Base-by-base conservation (phyloP, 2,797 vertebrate species). In the Argyrosomus regius region DNA sequence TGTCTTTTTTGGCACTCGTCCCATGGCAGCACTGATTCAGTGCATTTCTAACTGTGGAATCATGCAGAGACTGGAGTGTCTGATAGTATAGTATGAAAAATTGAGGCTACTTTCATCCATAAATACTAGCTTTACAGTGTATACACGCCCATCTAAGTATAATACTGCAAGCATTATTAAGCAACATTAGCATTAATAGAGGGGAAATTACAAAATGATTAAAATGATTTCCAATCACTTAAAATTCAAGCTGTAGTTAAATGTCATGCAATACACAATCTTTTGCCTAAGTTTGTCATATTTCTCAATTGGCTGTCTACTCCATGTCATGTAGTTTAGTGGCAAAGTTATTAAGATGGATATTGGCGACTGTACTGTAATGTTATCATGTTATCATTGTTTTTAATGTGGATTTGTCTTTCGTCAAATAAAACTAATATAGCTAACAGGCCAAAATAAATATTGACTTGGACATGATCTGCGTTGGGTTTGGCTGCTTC, bases 1-100 rank as follows among this genome's bases (percentile, higher is more conserved):
- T 77, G 74, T 82, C 65, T 86, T 70, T 77, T 77, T 64, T 87
- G 85, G 83, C 60, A 35, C 14, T 13, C 52, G 46, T 58, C 75
- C 72, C 62, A 49, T 61, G 68, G 67, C 22, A 13, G 68, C 11
- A 45, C 61, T 89, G 80, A 91, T 74, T 90, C 86, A 85, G 43
- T 65, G 31, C 60, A 77, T 73, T 83, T 72, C 60, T 84, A 49
- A 63, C 49, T 20, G 48, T 16, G 79, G 43, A 81, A 73, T 72
- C 75, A 78, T 26, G 14, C 69, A 77, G 63, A 49, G 53, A 52
- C 28, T 52, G 16, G 17, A 57, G 46, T 50, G 20, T 83, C 50
- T 35, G 46, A 82, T 22, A 22, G 22, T 22, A 57, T 57, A 74
- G 53, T 50, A 52, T 71, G 35, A 9, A 8, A 35, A 35, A 35